Base-by-base conservation (phyloP, 53 echinoderm and acorn worm genomes). In the Crossaster papposus region DNA sequence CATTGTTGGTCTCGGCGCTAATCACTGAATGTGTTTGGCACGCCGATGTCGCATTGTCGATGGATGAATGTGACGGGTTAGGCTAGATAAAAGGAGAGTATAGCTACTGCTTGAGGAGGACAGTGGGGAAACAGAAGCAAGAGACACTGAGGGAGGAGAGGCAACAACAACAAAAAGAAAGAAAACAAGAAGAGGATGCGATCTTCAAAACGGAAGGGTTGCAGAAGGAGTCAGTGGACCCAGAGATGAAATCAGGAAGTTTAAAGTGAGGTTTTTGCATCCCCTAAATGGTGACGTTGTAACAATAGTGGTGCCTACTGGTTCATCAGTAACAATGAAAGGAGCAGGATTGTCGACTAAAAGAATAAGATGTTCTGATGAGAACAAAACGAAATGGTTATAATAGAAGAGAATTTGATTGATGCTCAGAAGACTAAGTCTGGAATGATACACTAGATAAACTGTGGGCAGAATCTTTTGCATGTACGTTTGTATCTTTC, bases 1-100 rank as follows among this genome's bases (percentile, higher is more conserved):
- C 32, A 71, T 85, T 85, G 85, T 85, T 17, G 9, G 29, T 29
- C 6, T 2, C 7, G 52, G 17, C 38, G 28, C 44, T 85, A 73
- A 85, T 73, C 73, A 85, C 34, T 85, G 58, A 85, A 85, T 72
- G 28, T 54, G 8, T 52, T 34, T 53, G 51, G 15, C 50, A 72
- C 72, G 52, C 52, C 44, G 53, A 85, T 85, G 85, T 85, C 72
- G 73, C 54, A 82, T 82, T 82, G 82, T 82, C 34, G 11, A 23
- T n/a, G 20, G 20, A 0, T 33, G 72, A 72, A 85, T 71, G 85
- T 32, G 50, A 35, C 36, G 36, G 75, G 75, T 74, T 68, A 68
- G 68, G 68, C 68, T 14, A 68, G 68, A 68, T 68, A 68, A 68
- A 68, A 68, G 68, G 68, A 68, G 68, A 68, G 24, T 68, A 68